phyloP scores from a whole-genome alignment of 1,140 invertebrate genomes.

The Drosophila pseudoananassae region DNA sequence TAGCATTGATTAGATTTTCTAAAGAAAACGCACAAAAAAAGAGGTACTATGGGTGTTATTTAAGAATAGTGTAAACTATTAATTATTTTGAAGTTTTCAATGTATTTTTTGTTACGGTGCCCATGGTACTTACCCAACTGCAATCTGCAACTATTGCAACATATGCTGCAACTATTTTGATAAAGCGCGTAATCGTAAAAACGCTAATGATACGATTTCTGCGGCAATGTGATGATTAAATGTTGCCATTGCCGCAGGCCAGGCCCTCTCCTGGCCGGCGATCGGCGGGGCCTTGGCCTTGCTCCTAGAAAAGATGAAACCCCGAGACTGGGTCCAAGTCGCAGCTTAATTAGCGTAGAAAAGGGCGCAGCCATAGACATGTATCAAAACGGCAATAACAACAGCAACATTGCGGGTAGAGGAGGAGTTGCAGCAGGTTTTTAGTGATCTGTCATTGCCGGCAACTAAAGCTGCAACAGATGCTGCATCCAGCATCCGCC shows the following conservation, averaged over 20 bases:
- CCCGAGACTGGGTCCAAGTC: slow-evolving; percentile 17
- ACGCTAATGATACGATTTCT: slow-evolving; percentile 77
- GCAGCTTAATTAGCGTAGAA: slow-evolving; percentile 78
- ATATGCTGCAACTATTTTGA: slow-evolving; percentile 58
- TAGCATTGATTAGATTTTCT: slow-evolving; percentile 70
- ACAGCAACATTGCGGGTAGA: slow-evolving; percentile 6
- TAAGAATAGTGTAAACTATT: too few species aligned
- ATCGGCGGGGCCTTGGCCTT: slow-evolving; percentile 35
- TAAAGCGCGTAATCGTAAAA: slow-evolving; percentile 79
- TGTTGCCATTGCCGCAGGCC: slow-evolving; percentile 39
- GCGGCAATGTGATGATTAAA: slow-evolving; percentile 75
- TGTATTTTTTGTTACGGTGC: not conserved
- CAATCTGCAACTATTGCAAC: slow-evolving; percentile 27
- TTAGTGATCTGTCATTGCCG: slow-evolving; percentile 64
- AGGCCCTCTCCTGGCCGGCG: slow-evolving; percentile 22
- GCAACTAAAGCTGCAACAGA: slow-evolving; percentile 23
- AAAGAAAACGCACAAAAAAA: slow-evolving; percentile 55
- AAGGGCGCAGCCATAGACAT: slow-evolving; percentile 73
- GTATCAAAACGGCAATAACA: slow-evolving; percentile 43
- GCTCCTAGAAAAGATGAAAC: slow-evolving; percentile 4
- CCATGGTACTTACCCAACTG: slow-evolving; percentile 13
- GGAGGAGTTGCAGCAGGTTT: slow-evolving; percentile 42
- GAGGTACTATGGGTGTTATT: slow-evolving; percentile 31
- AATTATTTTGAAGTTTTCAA: not conserved
- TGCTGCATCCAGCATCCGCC: slow-evolving; percentile 8